Conservation (phyloP, 1,140 invertebrate species). For the Drosophila funebris region DNA sequence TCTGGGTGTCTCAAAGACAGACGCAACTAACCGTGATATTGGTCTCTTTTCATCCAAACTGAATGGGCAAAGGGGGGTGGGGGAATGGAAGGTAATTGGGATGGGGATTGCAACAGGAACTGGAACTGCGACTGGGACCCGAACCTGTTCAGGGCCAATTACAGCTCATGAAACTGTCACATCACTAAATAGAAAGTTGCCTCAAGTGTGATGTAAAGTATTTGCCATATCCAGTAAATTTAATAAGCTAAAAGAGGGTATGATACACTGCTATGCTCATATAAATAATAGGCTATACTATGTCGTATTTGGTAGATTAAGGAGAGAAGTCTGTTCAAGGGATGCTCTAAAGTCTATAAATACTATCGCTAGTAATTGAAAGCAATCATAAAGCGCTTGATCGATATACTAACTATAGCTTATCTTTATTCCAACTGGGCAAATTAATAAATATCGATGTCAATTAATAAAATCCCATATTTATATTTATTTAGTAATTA, state of each 20-base stretch:
- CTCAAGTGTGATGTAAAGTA: conserved; percentile 63
- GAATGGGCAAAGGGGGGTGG: not conserved
- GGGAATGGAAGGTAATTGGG: not conserved
- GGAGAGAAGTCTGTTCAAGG: too few relatives aligned
- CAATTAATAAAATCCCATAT: too few relatives aligned
- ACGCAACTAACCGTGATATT: conserved; percentile 6
- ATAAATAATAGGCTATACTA: too few relatives aligned
- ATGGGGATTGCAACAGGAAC: not conserved
- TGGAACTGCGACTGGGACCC: not conserved
- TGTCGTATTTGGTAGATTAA: not conserved
- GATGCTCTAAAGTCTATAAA: too few relatives aligned
- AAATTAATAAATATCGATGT: too few relatives aligned
- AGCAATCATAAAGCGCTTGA: too few relatives aligned
- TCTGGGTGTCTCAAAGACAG: conserved; percentile 12
- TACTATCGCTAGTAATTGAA: too few relatives aligned
- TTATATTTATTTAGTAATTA: too few relatives aligned
- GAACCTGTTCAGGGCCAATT: conserved; percentile 24
- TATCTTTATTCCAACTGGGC: too few relatives aligned
- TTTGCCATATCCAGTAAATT: conserved; percentile 11
- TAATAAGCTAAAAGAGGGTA: not conserved
- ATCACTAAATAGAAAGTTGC: conserved; percentile 69
- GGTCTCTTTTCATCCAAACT: not conserved
- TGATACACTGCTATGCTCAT: not conserved
- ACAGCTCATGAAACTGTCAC: conserved; percentile 23
- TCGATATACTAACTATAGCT: too few relatives aligned